Evolutionary conservation across 2,797 vertebrate genomes (phyloP).

Genomic region (Columba guinea): DNA sequence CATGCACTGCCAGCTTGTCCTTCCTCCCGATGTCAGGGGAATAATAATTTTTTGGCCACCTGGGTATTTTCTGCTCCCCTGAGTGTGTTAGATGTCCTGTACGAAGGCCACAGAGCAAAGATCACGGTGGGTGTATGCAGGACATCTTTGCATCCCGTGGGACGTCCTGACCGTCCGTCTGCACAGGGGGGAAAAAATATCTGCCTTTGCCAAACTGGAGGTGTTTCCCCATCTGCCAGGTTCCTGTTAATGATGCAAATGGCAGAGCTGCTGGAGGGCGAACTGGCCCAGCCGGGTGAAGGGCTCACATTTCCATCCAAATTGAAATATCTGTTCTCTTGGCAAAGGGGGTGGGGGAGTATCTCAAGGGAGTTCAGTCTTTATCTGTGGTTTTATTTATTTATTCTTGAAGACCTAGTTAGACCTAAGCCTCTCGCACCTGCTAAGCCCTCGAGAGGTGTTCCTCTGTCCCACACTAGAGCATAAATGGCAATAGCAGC

Average conservation of each 20-base stretch:
- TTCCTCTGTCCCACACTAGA: not conserved
- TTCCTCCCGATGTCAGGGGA: not conserved
- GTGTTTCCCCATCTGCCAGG: not conserved
- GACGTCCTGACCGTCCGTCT: not conserved
- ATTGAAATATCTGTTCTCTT: constrained; percentile 27
- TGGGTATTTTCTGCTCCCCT: not conserved
- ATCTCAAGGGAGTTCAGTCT: not conserved
- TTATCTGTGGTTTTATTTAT: constrained; percentile 35
- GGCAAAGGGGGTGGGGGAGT: not conserved
- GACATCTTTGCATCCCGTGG: not conserved
- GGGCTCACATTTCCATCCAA: not conserved
- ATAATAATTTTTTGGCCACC: not conserved
- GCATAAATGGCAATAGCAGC: not conserved
- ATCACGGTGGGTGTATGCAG: fast-evolving
- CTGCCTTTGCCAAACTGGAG: not conserved
- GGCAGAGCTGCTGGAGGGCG: not conserved
- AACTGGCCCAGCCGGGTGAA: not conserved
- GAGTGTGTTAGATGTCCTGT: not conserved
- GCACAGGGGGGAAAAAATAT: not conserved
- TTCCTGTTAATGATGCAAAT: constrained; percentile 56
- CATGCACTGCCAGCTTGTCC: not conserved
- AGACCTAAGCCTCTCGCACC: not conserved
- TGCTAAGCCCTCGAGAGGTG: not conserved
- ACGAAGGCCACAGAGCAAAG: not conserved
- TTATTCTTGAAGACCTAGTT: constrained; percentile 27